These are phyloP conservation scores for Drosophila meridionalis DNA, from an alignment of 2,888 invertebrate genomes.

Conservation along the genomic window DNA sequence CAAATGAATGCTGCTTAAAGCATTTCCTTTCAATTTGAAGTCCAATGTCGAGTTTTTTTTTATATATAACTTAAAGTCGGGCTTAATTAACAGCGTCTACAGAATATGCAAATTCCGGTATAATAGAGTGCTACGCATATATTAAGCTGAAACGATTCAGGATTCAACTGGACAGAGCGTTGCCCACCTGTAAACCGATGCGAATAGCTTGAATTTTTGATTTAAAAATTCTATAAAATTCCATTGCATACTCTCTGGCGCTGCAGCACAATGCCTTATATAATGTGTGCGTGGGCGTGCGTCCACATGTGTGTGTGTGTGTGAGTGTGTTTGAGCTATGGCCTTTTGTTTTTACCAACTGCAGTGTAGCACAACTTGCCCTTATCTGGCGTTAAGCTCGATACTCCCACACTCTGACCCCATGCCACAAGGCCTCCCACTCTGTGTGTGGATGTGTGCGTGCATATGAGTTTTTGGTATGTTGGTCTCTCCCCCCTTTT, in stretches of 20 bases:
- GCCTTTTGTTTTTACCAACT: conserved; percentile 29
- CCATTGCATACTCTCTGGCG: conserved; percentile 48
- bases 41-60: not conserved
- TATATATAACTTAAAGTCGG: not conserved
- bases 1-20: not conserved
- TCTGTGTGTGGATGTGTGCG: conserved; percentile 10
- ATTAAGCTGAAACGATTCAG: not conserved
- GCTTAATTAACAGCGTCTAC: not conserved
- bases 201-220: not conserved
- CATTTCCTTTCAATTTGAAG: not conserved
- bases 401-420: conserved; percentile 3
- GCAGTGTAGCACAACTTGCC: conserved; percentile 19
- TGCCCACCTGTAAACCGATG: not conserved
- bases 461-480: conserved; percentile 15
- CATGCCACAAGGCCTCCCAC: conserved; percentile 6
- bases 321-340: conserved; percentile 2
- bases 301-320: not conserved
- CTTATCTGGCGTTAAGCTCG: conserved; percentile 31
- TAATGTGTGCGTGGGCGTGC: conserved; percentile 12
- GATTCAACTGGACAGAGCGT: not conserved
- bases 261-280: conserved; percentile 31
- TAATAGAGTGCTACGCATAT: not conserved
- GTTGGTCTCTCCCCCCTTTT: conserved; percentile 4
- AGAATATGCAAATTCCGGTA: not conserved
- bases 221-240: conserved; percentile 8